phyloP scores from a whole-genome alignment of 2,797 vertebrate genomes.

The Hippocampus kuda region DNA sequence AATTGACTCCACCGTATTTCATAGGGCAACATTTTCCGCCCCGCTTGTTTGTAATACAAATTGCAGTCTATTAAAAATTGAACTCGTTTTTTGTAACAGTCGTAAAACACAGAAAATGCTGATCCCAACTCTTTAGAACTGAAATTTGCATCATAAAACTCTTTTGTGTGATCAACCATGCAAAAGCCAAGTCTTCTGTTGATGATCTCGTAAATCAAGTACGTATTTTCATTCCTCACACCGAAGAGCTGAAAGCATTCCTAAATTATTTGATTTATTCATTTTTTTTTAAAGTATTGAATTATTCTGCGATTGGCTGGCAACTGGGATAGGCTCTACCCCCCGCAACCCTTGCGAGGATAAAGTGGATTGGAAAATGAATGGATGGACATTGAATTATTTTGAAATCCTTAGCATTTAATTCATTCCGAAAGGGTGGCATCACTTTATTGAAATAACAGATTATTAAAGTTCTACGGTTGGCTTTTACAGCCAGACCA shows the following conservation, averaged over 20 bases:
- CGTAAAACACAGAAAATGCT: not conserved
- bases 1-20: not conserved
- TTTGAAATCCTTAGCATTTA: not conserved
- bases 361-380: no score
- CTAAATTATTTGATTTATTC: not conserved
- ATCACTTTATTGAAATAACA: not conserved
- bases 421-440: not conserved
- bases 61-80: not conserved
- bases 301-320: no score
- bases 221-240: not conserved
- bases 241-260: constrained; percentile 1
- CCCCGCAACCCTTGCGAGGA: no score
- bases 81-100: not conserved
- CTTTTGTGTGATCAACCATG: not conserved
- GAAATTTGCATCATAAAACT: not conserved
- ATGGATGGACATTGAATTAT: no score
- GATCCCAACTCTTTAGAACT: not conserved
- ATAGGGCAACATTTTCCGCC: not conserved
- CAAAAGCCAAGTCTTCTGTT: not conserved
- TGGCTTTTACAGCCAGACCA: not conserved
- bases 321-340: no score
- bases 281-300: no score
- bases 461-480: no score
- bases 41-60: not conserved
- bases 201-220: not conserved